phyloP scores from a whole-genome alignment of 2,113 vertebrate genomes.

The Rhipidura dahli region DNA sequence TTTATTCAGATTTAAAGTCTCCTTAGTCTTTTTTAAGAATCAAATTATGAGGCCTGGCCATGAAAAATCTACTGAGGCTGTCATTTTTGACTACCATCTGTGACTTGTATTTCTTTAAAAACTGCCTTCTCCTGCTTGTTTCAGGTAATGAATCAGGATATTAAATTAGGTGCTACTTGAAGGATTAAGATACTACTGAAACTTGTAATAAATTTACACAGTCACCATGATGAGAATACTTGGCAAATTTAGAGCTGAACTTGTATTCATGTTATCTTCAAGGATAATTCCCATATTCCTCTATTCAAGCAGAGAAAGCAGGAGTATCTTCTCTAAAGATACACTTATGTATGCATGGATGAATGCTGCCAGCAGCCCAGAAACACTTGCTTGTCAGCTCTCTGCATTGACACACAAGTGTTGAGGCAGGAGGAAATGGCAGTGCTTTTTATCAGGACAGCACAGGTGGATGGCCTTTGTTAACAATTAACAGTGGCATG shows the following conservation, averaged over 20 bases:
- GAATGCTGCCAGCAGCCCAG: not conserved
- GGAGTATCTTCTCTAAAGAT: not conserved
- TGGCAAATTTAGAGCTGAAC: not conserved
- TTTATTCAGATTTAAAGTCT: not conserved
- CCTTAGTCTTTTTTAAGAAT: not conserved
- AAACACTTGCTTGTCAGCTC: not conserved
- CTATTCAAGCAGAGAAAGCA: not conserved
- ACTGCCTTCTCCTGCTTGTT: not conserved
- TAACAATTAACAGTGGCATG: not conserved
- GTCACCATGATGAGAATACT: not conserved
- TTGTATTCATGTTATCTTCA: not conserved
- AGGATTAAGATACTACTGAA: not conserved
- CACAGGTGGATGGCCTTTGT: not conserved
- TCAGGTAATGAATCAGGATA: not conserved
- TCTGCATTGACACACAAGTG: not conserved
- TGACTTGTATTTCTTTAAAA: not conserved
- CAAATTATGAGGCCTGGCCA: not conserved
- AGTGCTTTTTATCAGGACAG: not conserved
- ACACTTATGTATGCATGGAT: not conserved
- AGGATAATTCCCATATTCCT: not conserved
- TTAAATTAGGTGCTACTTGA: not conserved
- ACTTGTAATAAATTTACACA: not conserved
- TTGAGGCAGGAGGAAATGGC: accelerated
- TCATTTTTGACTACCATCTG: not conserved
- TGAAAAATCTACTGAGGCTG: not conserved